Conservation (phyloP, 2,797 vertebrate genomes). For the Sebastes hubbsi region DNA sequence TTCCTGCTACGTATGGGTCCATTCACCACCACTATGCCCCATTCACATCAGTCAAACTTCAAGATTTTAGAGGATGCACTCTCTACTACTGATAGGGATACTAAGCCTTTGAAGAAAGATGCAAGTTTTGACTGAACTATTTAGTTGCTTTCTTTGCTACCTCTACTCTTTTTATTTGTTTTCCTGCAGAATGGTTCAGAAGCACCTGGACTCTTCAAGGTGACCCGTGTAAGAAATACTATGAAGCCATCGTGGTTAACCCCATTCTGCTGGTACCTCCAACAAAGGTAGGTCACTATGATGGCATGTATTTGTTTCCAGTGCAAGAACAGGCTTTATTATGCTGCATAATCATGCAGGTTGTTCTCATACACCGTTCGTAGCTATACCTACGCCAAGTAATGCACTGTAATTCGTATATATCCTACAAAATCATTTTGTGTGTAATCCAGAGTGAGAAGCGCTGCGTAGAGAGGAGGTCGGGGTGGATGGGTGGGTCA, state of each 20-base stretch:
- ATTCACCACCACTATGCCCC: neutral
- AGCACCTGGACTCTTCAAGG: constrained; percentile 82
- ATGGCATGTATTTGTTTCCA: neutral
- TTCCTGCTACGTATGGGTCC: neutral
- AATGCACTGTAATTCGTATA: too few relatives aligned
- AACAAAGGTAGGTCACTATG: constrained; percentile 67
- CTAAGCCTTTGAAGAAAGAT: neutral
- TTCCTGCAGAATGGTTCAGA: constrained; percentile 78
- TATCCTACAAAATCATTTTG: too few relatives aligned
- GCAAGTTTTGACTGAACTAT: neutral
- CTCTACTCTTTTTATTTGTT: neutral
- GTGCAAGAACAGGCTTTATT: neutral
- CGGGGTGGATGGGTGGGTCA: too few relatives aligned
- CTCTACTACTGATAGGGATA: neutral
- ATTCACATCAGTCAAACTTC: neutral
- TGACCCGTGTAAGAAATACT: constrained; percentile 82
- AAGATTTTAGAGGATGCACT: neutral
- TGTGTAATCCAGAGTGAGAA: too few relatives aligned
- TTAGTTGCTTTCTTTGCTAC: neutral
- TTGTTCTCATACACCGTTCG: too few relatives aligned
- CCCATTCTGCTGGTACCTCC: constrained; percentile 82
- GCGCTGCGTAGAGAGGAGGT: too few relatives aligned
- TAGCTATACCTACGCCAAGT: too few relatives aligned
- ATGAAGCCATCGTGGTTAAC: constrained; percentile 79
- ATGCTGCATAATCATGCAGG: neutral